Conservation (phyloP, 2,797 vertebrate genomes). For the Pseudopleuronectes americanus region DNA sequence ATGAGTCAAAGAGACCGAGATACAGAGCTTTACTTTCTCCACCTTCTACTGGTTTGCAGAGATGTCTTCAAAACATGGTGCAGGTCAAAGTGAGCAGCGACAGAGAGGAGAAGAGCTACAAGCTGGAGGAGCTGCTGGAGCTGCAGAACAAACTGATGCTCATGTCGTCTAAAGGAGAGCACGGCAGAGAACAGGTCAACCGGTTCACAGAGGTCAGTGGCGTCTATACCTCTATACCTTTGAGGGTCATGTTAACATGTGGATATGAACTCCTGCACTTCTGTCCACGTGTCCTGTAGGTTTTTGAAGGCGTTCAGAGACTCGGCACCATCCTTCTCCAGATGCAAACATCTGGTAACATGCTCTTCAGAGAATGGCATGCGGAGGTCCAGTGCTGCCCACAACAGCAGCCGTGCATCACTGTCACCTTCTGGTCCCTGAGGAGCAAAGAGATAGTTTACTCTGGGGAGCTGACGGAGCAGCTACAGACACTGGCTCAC, state of each 20-base stretch:
- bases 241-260: no score
- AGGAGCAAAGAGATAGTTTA: conserved; percentile 44
- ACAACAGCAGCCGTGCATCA: conserved; percentile 65
- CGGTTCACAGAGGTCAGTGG: conserved; percentile 81
- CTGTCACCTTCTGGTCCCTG: conserved; percentile 67
- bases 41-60: conserved; percentile 44
- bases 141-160: conserved; percentile 87
- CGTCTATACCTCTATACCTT: no score
- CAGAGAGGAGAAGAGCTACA: conserved; percentile 61
- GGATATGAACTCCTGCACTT: neutral
- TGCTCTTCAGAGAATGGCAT: conserved; percentile 81
- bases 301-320: conserved; percentile 83
- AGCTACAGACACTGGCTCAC: conserved; percentile 73
- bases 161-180: conserved; percentile 83
- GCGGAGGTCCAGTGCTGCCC: conserved; percentile 73
- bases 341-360: conserved; percentile 81
- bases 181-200: conserved; percentile 81
- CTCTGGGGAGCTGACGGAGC: conserved; percentile 59
- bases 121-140: conserved; percentile 79
- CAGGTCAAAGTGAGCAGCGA: conserved; percentile 49
- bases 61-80: conserved; percentile 67
- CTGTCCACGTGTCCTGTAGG: conserved; percentile 50
- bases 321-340: conserved; percentile 77
- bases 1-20: neutral
- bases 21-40: neutral